Percentiles rank a stretch among this genome's conserved stretches.
phyloP scores from a whole-genome alignment of 2,797 vertebrate genomes.

The Gambelia wislizenii region DNA sequence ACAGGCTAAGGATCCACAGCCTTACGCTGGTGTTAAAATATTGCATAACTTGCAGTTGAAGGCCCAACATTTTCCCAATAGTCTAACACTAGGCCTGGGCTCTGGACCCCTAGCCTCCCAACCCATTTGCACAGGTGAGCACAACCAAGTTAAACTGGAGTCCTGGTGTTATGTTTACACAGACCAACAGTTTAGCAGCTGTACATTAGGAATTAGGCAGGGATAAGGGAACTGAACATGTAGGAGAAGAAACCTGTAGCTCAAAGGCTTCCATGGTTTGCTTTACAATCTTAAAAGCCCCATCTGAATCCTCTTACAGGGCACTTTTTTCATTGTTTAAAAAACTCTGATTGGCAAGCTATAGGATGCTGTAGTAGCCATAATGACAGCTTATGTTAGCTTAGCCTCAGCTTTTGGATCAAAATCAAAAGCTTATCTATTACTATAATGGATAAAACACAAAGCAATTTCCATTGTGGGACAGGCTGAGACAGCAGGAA shows the following conservation, averaged over 20 bases:
- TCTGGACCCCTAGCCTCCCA: background rate
- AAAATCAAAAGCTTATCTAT: background rate
- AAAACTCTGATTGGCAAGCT: background rate
- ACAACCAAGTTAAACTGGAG: background rate
- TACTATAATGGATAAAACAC: conserved; percentile 11
- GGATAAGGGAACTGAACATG: background rate
- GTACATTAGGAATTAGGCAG: background rate
- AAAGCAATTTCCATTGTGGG: background rate
- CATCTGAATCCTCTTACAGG: background rate
- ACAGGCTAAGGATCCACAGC: background rate
- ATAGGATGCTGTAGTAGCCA: background rate
- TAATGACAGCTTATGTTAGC: background rate
- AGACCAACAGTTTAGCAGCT: background rate
- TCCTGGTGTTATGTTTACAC: background rate
- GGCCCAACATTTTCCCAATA: background rate
- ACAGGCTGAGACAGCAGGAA: background rate
- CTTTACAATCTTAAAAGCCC: background rate
- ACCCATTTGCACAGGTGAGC: background rate
- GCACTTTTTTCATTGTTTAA: background rate
- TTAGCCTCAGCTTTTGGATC: conserved; percentile 16
- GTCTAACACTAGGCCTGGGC: background rate
- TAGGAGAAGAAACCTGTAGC: background rate
- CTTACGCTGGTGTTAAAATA: background rate
- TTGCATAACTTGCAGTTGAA: background rate
- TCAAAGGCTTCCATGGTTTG: background rate